Evolutionary conservation across 2,113 vertebrate species (phyloP), one percentile per base, ranked within the genome.

Genomic region (Theristicus caerulescens): DNA sequence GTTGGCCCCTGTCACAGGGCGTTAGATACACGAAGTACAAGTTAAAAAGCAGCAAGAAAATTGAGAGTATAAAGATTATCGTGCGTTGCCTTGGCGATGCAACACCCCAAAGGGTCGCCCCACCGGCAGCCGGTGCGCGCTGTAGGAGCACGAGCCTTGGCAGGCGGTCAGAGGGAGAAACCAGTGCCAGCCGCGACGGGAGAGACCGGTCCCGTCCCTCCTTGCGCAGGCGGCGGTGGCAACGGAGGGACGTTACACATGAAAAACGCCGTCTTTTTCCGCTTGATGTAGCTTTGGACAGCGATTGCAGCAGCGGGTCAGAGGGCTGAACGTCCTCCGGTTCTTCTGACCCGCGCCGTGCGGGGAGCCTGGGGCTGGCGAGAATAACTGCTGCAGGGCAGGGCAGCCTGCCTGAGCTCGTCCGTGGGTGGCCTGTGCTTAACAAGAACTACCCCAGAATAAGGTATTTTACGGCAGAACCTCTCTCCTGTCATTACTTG

Each of bases 191-290:
- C 36, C 3, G 3, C 0, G 7, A 8, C 14, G 15, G 20, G 36
- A 51, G 31, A 10, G 36, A 34, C 19, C 2, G 8, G 6, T 59
- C 36, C 31, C 1, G 1, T n/a, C 46, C 52, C 62, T 64, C 57
- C 51, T 49, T 3, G 83, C 25, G 12, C 71, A 24, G 29, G 44
- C 51, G 8, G 61, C 2, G 3, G n/a, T 2, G 46, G 46, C 19
- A 10, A 19, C 0, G 3, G 38, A 11, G 0, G 3, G 31, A 11
- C 7, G 3, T 27, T 31, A 11, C 7, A 4, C 1, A 1, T 49
- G 78, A 19, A 44, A 46, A 51, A 40, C 7, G 1, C 67, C 9
- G 1, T 15, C 29, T 2, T 58, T 10, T 36, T 13, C 59, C 42
- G 31, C 44, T 32, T 44, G 64, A 26, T 2, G 38, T 15, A 7